phyloP scores from a whole-genome alignment of 2,888 invertebrate genomes.

The Phorcus lineatus region DNA sequence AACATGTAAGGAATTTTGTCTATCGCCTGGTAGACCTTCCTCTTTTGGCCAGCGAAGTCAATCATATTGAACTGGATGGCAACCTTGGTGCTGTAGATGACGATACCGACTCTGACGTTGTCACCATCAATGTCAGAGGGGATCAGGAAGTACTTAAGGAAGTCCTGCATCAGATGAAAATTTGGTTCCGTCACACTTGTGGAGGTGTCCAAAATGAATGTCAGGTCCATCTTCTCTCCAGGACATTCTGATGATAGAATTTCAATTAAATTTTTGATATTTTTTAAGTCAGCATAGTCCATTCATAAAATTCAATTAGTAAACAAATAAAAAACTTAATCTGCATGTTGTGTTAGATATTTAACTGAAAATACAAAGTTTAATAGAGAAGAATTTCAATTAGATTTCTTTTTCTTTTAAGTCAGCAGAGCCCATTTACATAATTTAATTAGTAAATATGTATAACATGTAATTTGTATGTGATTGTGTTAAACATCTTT shows the following conservation, averaged over 20 bases:
- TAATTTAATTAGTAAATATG: background rate
- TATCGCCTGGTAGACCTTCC: conserved; percentile 52
- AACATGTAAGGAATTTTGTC: conserved; percentile 58
- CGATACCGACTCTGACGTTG: conserved; percentile 61
- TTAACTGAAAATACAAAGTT: too few relatives aligned
- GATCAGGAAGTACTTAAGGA: conserved; percentile 57
- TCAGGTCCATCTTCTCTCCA: conserved; percentile 54
- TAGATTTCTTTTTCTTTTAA: too few relatives aligned
- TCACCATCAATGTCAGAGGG: conserved; percentile 59
- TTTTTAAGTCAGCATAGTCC: too few relatives aligned
- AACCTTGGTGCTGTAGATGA: conserved; percentile 58
- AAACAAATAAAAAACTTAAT: too few relatives aligned
- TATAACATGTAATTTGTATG: too few relatives aligned
- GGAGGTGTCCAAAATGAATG: conserved; percentile 65
- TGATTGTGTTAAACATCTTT: too few relatives aligned
- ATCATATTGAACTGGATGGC: conserved; percentile 57
- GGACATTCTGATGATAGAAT: conserved; percentile 36
- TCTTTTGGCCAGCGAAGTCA: conserved; percentile 42
- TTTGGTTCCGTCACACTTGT: conserved; percentile 63
- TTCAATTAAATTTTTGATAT: background rate
- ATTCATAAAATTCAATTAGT: background rate
- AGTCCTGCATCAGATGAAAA: conserved; percentile 48
- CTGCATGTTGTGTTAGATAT: too few relatives aligned
- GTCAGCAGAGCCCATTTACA: background rate
- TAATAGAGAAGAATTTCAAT: background rate